Evolutionary conservation across 2,888 invertebrate genomes (phyloP).

Genomic region (Plusia festucae): DNA sequence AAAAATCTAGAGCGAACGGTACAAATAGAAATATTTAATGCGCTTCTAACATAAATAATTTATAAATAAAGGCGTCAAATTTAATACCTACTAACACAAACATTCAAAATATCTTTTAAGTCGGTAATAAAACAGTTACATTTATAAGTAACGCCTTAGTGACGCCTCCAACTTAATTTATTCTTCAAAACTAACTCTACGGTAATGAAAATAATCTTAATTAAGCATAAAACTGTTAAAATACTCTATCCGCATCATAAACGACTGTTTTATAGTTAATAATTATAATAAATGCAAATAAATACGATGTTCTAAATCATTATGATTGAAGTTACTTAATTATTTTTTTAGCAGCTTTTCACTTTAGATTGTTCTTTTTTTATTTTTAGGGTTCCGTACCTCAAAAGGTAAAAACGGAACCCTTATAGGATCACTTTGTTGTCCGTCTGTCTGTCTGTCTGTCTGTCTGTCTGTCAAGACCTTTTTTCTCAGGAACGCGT

Average conservation of each 20-base stretch:
- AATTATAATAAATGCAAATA: neutral
- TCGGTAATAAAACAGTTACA: slow-evolving; percentile 40
- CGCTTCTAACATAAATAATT: slow-evolving; percentile 12
- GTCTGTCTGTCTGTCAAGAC: too few species aligned
- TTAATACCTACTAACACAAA: slow-evolving; percentile 24
- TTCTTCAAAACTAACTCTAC: slow-evolving; percentile 21
- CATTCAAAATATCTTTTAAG: slow-evolving; percentile 18
- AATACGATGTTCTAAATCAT: neutral
- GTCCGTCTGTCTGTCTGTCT: too few species aligned
- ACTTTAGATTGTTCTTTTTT: neutral
- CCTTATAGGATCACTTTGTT: too few species aligned
- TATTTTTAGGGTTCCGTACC: too few species aligned
- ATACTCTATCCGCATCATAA: slow-evolving; percentile 14
- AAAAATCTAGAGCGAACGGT: slow-evolving; percentile 13
- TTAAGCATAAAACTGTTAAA: slow-evolving; percentile 20
- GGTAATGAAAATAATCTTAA: slow-evolving; percentile 31
- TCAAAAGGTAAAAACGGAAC: too few species aligned
- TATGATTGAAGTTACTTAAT: neutral
- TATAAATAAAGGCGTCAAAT: slow-evolving; percentile 27
- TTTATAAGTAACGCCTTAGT: slow-evolving; percentile 31
- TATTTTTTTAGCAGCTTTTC: neutral
- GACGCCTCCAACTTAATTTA: slow-evolving; percentile 29
- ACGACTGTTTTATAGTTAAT: slow-evolving; percentile 2
- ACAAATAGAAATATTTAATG: slow-evolving; percentile 11
- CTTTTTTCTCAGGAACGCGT: too few species aligned